Evolutionary conservation across 92 coral and sea anemone genomes (phyloP).

Genomic region (Palythoa caribaeorum): DNA sequence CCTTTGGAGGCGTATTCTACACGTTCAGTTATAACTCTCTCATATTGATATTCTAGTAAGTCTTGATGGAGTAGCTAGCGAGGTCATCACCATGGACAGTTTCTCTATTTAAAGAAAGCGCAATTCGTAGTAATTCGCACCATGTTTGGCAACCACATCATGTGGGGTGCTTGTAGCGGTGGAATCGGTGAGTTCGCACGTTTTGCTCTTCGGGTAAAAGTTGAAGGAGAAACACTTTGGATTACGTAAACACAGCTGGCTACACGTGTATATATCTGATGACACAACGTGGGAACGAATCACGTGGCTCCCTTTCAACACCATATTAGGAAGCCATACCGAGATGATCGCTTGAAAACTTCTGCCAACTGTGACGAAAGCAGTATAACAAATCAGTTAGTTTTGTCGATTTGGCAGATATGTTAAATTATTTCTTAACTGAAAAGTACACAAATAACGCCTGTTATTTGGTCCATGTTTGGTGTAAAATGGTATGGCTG

Average conservation of each 20-base stretch:
- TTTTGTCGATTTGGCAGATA: background rate
- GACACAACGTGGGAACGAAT: background rate
- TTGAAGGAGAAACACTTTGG: constrained; percentile 39
- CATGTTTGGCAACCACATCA: constrained; percentile 3
- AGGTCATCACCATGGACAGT: too few species aligned
- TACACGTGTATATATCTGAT: constrained; percentile 41
- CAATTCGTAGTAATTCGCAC: constrained; percentile 23
- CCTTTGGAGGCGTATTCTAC: too few species aligned
- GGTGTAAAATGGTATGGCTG: too few species aligned
- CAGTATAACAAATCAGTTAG: background rate
- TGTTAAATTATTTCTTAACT: background rate
- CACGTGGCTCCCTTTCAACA: constrained; percentile 31
- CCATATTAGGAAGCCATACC: constrained; percentile 41
- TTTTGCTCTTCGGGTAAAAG: constrained; percentile 6
- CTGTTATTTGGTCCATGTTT: too few species aligned
- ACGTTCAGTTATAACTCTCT: too few species aligned
- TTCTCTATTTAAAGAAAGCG: background rate
- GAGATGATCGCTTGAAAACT: constrained; percentile 24
- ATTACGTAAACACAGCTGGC: constrained; percentile 18
- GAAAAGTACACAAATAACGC: background rate
- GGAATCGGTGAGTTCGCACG: constrained; percentile 18
- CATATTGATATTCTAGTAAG: too few species aligned
- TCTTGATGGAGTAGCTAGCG: too few species aligned
- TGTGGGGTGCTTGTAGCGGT: constrained; percentile 4
- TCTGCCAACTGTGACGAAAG: constrained; percentile 2